Conservation (phyloP, 1,140 invertebrate genomes). For the Papilio dardanus region DNA sequence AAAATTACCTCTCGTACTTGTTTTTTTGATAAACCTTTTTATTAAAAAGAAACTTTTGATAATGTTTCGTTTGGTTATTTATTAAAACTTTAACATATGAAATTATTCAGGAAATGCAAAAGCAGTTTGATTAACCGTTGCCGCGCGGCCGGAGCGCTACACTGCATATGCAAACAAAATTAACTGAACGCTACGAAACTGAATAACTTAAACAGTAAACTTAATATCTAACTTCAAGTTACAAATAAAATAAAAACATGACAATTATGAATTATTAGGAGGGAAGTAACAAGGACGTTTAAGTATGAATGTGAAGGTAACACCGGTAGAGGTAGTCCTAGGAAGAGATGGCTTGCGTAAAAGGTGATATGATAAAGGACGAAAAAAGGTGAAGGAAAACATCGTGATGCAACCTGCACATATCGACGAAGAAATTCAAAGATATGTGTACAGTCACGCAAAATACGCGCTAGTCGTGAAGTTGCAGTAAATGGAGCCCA, state of each 20-base stretch:
- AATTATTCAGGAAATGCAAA: background rate
- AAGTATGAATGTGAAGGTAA: too few species aligned
- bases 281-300: too few species aligned
- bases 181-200: slow-evolving; percentile 1
- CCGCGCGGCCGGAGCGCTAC: background rate
- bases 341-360: too few species aligned
- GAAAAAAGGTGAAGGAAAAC: too few species aligned
- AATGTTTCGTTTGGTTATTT: background rate
- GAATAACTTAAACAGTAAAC: background rate
- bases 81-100: background rate
- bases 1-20: background rate
- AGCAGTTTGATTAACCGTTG: background rate
- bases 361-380: too few species aligned
- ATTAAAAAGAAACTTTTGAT: background rate
- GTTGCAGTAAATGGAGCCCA: too few species aligned
- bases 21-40: background rate
- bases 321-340: too few species aligned
- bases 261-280: background rate
- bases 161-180: background rate
- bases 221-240: slow-evolving; percentile 1
- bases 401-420: too few species aligned
- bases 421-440: too few species aligned
- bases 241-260: too few species aligned
- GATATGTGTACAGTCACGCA: too few species aligned
- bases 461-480: too few species aligned